Conservation (phyloP, 2,113 vertebrate genomes). For the Aviceda subcristata region DNA sequence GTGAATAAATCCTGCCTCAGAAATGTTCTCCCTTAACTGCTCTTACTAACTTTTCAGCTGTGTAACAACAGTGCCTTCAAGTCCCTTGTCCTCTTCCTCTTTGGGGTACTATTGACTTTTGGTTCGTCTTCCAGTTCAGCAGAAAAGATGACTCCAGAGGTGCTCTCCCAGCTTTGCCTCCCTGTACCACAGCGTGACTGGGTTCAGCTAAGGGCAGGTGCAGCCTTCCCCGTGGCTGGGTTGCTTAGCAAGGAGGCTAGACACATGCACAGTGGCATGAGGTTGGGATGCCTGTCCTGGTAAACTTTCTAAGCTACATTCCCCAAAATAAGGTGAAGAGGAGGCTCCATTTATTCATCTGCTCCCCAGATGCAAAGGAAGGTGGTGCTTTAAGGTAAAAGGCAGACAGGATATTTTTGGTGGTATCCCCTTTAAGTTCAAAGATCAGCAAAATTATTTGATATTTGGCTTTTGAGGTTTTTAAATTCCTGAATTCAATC, state of each 20-base stretch:
- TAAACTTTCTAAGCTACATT: not conserved
- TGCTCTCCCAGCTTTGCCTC: not conserved
- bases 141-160: not conserved
- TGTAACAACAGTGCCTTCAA: not conserved
- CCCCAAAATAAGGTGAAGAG: not conserved
- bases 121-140: not conserved
- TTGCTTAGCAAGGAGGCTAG: not conserved
- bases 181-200: rapidly evolving
- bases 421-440: not conserved
- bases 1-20: not conserved
- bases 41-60: not conserved
- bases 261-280: not conserved
- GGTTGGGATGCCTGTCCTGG: not conserved
- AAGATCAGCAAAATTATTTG: not conserved
- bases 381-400: not conserved
- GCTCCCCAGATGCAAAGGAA: not conserved
- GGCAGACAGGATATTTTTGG: not conserved
- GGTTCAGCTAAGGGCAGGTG: not conserved
- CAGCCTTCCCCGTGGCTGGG: not conserved
- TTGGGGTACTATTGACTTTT: not conserved
- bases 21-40: not conserved
- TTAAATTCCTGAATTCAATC: not conserved
- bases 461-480: not conserved
- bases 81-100: not conserved
- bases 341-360: not conserved